Base-by-base conservation (phyloP, 2,797 vertebrate genomes). In the Parauchenoglanis ngamensis region DNA sequence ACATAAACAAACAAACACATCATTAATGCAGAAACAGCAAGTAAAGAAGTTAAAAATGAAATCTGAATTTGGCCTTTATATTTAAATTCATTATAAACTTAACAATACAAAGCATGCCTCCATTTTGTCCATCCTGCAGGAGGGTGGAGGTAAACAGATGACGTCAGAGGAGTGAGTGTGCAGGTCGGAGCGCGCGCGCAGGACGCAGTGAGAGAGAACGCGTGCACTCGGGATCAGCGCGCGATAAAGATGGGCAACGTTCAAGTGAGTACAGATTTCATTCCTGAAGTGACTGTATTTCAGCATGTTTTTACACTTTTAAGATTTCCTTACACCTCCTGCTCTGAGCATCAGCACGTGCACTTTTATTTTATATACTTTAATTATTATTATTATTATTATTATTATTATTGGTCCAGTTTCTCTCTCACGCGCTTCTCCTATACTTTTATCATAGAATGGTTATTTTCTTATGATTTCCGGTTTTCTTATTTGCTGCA, bases 161-260 rank as follows among this genome's bases (percentile, higher is more conserved):
- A 84, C 82, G 82, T 84, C 82, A 84, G 10, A 40, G 7, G 25
- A 10, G 70, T 85, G 56, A 76, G 56, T 76, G 35, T 49, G 73
- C 44, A 49, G 40, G 35, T 31, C 72, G 19, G 84, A 52, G 70
- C 57, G 52, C 85, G 21, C 23, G 12, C 54, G n/a, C 12, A n/a
- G 70, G 49, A 63, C 80, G 65, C 4, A 15, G 4, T 7, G 56
- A 7, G 0, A 79, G 44, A 10, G 35, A 85, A n/a, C 59, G 84
- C 80, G 40, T 56, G 78, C 76, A 67, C 84, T 19, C 17, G 8
- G 65, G 3, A 21, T 3, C 87, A 68, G 78, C 79, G 87, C 84
- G 87, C 83, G 28, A 35, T 78, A 52, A 49, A 85, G 87, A 96
- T 96, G 95, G 95, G 95, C 61, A 96, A 96, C 94, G 93, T 95